These are phyloP conservation scores for Coecobrya sp. DNA, from an alignment of 2,888 invertebrate genomes.

Conservation along the genomic window DNA sequence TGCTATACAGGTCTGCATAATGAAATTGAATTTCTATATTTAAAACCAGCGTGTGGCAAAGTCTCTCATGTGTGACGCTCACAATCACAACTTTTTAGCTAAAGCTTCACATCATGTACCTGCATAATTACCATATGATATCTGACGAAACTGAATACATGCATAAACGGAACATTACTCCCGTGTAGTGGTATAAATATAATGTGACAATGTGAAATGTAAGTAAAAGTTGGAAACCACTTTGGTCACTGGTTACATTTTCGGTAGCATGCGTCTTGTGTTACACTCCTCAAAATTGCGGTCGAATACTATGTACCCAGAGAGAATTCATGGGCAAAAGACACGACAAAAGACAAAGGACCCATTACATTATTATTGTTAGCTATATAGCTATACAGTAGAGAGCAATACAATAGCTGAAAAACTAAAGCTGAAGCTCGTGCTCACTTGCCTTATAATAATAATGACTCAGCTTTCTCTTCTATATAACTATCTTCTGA, in stretches of 20 bases:
- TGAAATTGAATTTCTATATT: conserved; percentile 61
- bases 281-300: conserved; percentile 39
- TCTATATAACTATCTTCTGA: not conserved
- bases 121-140: not conserved
- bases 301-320: conserved; percentile 18
- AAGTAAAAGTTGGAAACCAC: not conserved
- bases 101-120: not conserved
- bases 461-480: too few species aligned
- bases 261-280: not conserved
- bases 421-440: not conserved
- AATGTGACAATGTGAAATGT: not conserved
- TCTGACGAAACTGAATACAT: not conserved
- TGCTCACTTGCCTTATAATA: not conserved
- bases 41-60: conserved; percentile 8
- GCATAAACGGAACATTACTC: not conserved
- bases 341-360: conserved; percentile 47
- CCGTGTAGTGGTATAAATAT: not conserved
- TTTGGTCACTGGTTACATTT: conserved; percentile 39
- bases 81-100: not conserved
- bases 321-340: conserved; percentile 24
- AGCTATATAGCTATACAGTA: conserved; percentile 1
- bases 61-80: not conserved
- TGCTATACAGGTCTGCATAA: conserved; percentile 1
- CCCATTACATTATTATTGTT: conserved; percentile 22
- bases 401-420: too few species aligned